Evolutionary conservation across 2,797 vertebrate species (phyloP).

Genomic region (Eremophila alpestris): DNA sequence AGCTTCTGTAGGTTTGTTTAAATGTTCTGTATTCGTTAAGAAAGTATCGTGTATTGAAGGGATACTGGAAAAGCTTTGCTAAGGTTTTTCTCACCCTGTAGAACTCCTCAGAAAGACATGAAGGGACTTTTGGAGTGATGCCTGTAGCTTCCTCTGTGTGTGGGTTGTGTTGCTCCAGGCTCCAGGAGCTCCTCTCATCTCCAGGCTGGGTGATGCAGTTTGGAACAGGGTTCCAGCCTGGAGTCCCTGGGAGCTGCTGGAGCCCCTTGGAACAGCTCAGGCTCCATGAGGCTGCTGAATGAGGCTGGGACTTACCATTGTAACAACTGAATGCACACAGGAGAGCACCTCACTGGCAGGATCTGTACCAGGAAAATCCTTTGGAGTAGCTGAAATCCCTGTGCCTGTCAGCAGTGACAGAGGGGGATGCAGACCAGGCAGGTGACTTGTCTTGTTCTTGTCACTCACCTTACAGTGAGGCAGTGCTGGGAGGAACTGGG

Average conservation of each 20-base stretch:
- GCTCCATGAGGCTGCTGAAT: neutral
- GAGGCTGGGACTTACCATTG: neutral
- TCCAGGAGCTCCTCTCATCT: neutral
- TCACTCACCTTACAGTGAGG: rapidly evolving
- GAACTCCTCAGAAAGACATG: neutral
- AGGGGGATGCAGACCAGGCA: constrained; percentile 59
- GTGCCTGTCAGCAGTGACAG: constrained; percentile 23
- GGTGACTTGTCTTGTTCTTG: constrained; percentile 71
- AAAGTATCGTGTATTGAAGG: no score
- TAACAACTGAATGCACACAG: neutral
- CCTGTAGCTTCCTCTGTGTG: neutral
- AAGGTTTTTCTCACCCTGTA: neutral
- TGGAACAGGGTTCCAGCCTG: neutral
- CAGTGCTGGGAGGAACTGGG: neutral
- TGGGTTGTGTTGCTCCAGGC: neutral
- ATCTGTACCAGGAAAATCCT: neutral
- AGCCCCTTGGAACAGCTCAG: neutral
- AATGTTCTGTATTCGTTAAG: no score
- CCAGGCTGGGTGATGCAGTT: constrained; percentile 7
- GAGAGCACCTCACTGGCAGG: neutral
- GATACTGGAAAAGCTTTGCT: neutral
- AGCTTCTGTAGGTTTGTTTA: no score
- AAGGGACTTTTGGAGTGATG: neutral
- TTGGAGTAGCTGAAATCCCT: neutral
- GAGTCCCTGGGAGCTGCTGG: neutral